A percentile compares a stretch with the other conserved stretches of the same genome.
Conservation (phyloP, 2,797 vertebrate genomes). For the Sebastes hubbsi region DNA sequence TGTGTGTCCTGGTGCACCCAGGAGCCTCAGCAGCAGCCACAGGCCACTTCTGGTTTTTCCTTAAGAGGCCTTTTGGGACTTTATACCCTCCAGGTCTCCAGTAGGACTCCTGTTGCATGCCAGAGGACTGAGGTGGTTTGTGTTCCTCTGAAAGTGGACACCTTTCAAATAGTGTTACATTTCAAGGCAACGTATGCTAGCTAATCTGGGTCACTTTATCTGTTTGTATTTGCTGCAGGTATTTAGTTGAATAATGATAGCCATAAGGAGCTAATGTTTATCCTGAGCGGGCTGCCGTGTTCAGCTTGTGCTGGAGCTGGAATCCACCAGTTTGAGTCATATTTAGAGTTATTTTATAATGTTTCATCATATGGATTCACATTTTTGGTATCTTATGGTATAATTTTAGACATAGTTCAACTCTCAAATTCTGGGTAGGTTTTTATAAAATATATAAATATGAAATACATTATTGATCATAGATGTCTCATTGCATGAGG, state of each 20-base stretch:
- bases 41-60: conserved; percentile 48
- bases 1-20: conserved; percentile 20
- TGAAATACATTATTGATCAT: neutral
- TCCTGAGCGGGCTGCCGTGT: conserved; percentile 12
- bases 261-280: conserved; percentile 20
- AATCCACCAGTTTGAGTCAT: neutral
- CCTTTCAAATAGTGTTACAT: conserved; percentile 80
- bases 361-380: neutral
- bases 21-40: conserved; percentile 14
- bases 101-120: conserved; percentile 74
- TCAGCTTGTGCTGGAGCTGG: conserved; percentile 1
- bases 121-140: conserved; percentile 73
- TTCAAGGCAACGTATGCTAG: conserved; percentile 70
- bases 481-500: neutral
- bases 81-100: conserved; percentile 54
- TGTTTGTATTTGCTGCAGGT: conserved; percentile 71
- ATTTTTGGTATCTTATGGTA: neutral
- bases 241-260: conserved; percentile 60
- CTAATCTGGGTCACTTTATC: conserved; percentile 80
- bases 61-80: conserved; percentile 54
- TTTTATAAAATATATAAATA: neutral
- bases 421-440: neutral
- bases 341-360: neutral
- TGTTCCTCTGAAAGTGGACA: conserved; percentile 82
- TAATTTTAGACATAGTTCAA: neutral